These are phyloP conservation scores for Neoaliturus tenellus DNA, from an alignment of 2,888 invertebrate species.

Conservation along the genomic window DNA sequence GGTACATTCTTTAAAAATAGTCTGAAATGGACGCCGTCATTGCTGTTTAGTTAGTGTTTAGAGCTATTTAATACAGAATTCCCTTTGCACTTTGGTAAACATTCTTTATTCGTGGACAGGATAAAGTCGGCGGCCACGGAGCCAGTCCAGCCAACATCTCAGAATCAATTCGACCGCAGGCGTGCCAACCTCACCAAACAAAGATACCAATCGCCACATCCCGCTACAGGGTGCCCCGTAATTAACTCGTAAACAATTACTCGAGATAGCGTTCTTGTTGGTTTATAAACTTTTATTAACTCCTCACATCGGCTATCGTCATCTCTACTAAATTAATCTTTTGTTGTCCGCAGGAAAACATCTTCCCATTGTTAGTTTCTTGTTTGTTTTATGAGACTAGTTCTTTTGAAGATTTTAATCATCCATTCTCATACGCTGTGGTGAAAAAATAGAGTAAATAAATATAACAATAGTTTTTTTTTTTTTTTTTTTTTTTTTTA, in stretches of 20 bases:
- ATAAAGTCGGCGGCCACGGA: neutral
- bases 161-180: conserved; percentile 26
- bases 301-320: conserved; percentile 24
- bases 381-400: conserved; percentile 22
- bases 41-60: too few species aligned
- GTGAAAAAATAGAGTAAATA: neutral
- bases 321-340: conserved; percentile 36
- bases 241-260: conserved; percentile 51
- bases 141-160: neutral
- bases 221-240: conserved; percentile 27
- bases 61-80: too few species aligned
- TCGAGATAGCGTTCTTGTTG: conserved; percentile 16
- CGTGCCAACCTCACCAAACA: conserved; percentile 22
- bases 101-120: too few species aligned
- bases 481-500: too few species aligned
- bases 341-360: conserved; percentile 25
- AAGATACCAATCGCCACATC: conserved; percentile 26
- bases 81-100: too few species aligned
- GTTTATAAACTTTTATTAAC: conserved; percentile 33
- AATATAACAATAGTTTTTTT: too few species aligned
- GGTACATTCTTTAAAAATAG: too few species aligned
- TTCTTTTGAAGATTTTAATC: conserved; percentile 14
- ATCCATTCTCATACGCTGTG: neutral
- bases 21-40: too few species aligned
- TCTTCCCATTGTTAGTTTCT: conserved; percentile 29